These are phyloP conservation scores for Blastomussa wellsi DNA, from an alignment of 92 coral and sea anemone species.

Conservation along the genomic window DNA sequence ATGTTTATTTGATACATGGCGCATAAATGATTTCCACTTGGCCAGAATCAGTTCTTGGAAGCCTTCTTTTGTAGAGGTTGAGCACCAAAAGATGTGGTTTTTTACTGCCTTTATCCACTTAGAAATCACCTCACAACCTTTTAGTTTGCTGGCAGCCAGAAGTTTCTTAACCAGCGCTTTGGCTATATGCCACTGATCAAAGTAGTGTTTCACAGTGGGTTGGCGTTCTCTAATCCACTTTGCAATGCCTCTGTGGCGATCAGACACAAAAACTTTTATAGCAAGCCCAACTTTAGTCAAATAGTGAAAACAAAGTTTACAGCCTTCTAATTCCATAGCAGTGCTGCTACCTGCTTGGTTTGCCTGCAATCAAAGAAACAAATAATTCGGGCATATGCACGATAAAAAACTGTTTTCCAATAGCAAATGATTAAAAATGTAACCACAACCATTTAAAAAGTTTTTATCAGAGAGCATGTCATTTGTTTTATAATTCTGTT, in stretches of 20 bases:
- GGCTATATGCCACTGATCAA: conserved; percentile 51
- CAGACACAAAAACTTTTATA: conserved; percentile 42
- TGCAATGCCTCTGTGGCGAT: conserved; percentile 40
- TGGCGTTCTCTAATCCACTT: conserved; percentile 32
- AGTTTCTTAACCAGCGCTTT: conserved; percentile 42
- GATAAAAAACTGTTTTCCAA: conserved; percentile 2
- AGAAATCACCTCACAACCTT: conserved; percentile 47
- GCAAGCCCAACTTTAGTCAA: conserved; percentile 30
- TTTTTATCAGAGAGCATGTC: too few species aligned
- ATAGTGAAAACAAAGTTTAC: conserved; percentile 34
- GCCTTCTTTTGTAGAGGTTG: conserved; percentile 47
- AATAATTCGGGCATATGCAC: neutral
- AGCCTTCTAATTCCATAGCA: conserved; percentile 47
- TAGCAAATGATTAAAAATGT: too few species aligned
- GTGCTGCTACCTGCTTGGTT: conserved; percentile 49
- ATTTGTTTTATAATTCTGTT: too few species aligned
- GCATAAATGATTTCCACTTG: conserved; percentile 50
- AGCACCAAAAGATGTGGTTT: conserved; percentile 52
- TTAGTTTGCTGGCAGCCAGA: conserved; percentile 49
- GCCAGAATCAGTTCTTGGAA: conserved; percentile 49
- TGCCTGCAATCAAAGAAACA: conserved; percentile 14
- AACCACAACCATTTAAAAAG: too few species aligned
- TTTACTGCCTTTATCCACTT: conserved; percentile 47
- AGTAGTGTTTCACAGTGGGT: conserved; percentile 42
- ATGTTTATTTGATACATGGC: conserved; percentile 47